These are phyloP conservation scores for Aspidiotus destructor DNA, from an alignment of 2,888 invertebrate genomes.

Conservation along the genomic window DNA sequence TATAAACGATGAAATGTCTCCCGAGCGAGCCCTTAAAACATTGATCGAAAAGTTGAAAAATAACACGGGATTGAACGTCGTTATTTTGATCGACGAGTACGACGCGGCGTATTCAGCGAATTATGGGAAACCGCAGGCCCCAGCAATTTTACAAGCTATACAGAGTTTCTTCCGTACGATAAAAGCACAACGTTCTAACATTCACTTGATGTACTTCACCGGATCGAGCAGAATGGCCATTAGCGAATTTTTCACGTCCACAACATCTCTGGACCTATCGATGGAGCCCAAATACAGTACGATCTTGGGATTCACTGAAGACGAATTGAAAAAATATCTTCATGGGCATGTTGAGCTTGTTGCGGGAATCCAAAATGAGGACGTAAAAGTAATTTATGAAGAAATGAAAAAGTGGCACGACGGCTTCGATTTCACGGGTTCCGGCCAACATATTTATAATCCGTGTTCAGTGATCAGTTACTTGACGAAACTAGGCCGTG, in stretches of 20 bases:
- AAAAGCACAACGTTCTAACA: not conserved
- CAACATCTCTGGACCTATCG: not conserved
- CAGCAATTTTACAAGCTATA: not conserved
- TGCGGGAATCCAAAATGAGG: not conserved
- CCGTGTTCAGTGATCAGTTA: not conserved
- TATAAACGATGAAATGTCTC: not conserved
- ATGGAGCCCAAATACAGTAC: not conserved
- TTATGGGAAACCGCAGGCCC: not conserved
- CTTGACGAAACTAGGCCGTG: not conserved
- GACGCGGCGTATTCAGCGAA: not conserved
- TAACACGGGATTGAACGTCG: constrained; percentile 1
- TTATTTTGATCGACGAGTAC: constrained; percentile 8
- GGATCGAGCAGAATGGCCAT: not conserved
- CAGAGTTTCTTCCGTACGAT: not conserved
- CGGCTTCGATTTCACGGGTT: not conserved
- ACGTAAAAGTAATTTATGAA: not conserved
- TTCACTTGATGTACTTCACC: not conserved
- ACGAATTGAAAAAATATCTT: not conserved
- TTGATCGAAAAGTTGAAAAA: not conserved
- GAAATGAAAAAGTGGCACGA: not conserved
- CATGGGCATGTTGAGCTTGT: not conserved
- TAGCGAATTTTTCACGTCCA: not conserved
- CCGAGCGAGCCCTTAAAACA: not conserved
- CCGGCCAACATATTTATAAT: not conserved
- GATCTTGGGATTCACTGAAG: constrained; percentile 1